Conservation (phyloP, 2,113 vertebrate genomes). For the Halcyon malimbica region DNA sequence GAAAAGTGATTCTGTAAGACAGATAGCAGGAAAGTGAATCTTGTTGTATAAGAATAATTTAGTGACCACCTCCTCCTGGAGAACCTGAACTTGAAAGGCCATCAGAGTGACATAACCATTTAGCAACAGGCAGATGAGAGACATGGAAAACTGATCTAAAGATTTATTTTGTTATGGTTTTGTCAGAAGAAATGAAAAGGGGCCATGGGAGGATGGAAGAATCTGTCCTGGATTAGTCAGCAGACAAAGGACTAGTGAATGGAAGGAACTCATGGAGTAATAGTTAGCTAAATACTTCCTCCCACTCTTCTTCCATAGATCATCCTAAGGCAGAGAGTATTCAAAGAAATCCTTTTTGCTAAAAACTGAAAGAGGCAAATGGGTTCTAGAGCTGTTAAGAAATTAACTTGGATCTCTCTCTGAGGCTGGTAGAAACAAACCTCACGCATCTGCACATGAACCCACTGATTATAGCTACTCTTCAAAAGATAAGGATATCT, state of each 20-base stretch:
- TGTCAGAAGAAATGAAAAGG: neutral
- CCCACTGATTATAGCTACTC: neutral
- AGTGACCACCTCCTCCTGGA: neutral
- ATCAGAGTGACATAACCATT: neutral
- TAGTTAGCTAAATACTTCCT: neutral
- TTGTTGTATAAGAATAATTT: neutral
- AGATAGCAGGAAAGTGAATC: neutral
- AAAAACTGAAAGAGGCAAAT: neutral
- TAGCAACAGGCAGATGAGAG: neutral
- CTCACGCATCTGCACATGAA: neutral
- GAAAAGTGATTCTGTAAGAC: neutral
- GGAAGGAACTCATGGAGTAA: neutral
- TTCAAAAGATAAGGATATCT: neutral
- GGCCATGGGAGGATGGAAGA: neutral
- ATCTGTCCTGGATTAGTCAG: neutral
- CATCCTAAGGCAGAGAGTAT: neutral
- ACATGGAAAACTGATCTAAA: neutral
- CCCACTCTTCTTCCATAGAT: neutral
- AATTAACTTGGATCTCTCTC: neutral
- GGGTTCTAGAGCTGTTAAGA: neutral
- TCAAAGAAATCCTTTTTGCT: neutral
- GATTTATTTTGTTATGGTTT: neutral
- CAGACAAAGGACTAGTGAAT: neutral
- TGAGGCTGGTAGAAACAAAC: neutral
- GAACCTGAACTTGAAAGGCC: neutral